These are phyloP conservation scores for Formicarius rufipectus DNA, from an alignment of 2,113 vertebrate genomes.

Conservation along the genomic window DNA sequence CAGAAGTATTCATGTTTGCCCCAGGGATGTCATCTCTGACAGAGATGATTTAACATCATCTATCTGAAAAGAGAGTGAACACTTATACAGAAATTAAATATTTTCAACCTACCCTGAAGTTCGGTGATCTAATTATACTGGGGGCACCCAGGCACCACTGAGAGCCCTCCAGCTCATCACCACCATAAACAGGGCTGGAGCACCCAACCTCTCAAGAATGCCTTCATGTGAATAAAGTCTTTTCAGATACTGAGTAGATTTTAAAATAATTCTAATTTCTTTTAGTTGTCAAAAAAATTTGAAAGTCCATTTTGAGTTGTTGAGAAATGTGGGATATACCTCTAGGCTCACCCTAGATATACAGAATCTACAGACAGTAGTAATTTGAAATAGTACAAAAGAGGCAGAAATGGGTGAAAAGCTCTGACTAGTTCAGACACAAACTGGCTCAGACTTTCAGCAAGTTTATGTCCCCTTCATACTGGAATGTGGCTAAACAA, in stretches of 20 bases:
- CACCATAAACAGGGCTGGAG: not conserved
- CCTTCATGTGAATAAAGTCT: not conserved
- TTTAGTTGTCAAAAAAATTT: conserved; percentile 6
- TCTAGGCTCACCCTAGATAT: not conserved
- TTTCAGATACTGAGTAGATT: not conserved
- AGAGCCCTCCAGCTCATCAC: conserved; percentile 8
- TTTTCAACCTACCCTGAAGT: not conserved
- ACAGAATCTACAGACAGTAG: not conserved
- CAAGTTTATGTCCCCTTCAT: not conserved
- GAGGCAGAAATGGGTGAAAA: not conserved
- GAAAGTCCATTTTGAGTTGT: not conserved
- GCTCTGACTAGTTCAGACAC: not conserved
- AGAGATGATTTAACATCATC: conserved; percentile 28
- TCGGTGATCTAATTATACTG: not conserved
- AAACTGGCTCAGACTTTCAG: not conserved
- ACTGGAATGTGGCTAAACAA: not conserved
- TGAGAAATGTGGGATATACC: not conserved
- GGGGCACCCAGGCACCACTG: not conserved
- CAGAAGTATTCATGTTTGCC: not conserved
- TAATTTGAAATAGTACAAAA: not conserved
- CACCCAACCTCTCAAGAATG: not conserved
- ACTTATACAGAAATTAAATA: not conserved
- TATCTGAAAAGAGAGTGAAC: not conserved
- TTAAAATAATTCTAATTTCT: not conserved
- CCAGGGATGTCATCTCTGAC: not conserved